A percentile compares a stretch with the other conserved stretches of the same genome.
Evolutionary conservation across 2,797 vertebrate genomes (phyloP).

Genomic region (Sardinella longiceps): DNA sequence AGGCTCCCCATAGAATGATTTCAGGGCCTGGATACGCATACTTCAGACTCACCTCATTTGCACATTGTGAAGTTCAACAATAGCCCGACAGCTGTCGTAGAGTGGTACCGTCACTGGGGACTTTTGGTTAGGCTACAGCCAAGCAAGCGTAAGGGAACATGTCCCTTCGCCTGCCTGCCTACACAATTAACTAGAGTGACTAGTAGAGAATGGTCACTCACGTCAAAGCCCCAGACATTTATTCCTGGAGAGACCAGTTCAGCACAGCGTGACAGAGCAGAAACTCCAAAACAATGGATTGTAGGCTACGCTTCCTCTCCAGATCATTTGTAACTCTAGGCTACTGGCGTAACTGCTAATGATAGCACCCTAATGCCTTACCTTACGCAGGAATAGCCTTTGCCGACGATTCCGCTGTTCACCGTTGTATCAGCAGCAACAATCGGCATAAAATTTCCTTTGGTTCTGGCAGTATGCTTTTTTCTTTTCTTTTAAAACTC

Average conservation of each 20-base stretch:
- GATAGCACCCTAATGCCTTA: constrained; percentile 58
- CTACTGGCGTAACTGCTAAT: constrained; percentile 1
- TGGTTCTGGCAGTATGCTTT: constrained; percentile 27
- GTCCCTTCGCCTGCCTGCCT: background rate
- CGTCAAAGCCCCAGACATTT: constrained; percentile 9
- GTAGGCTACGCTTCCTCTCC: background rate
- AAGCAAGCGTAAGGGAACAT: background rate
- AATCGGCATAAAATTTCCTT: constrained; percentile 17
- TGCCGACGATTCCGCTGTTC: constrained; percentile 59
- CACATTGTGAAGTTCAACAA: background rate
- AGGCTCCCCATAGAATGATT: background rate
- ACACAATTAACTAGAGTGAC: background rate
- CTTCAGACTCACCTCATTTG: background rate
- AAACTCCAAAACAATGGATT: constrained; percentile 33
- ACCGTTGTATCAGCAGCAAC: constrained; percentile 20
- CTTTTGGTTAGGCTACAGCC: background rate
- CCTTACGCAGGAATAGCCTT: constrained; percentile 70
- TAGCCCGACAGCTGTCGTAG: background rate
- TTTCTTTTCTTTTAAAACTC: constrained; percentile 31
- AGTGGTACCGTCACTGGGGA: background rate
- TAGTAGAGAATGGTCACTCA: constrained; percentile 4
- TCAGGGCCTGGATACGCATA: background rate
- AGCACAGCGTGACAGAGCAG: constrained; percentile 45
- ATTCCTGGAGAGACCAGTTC: background rate
- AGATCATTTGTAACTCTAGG: constrained; percentile 1